Evolutionary conservation across 1,140 invertebrate genomes (phyloP).

Genomic region (Drosophila pseudoobscura): DNA sequence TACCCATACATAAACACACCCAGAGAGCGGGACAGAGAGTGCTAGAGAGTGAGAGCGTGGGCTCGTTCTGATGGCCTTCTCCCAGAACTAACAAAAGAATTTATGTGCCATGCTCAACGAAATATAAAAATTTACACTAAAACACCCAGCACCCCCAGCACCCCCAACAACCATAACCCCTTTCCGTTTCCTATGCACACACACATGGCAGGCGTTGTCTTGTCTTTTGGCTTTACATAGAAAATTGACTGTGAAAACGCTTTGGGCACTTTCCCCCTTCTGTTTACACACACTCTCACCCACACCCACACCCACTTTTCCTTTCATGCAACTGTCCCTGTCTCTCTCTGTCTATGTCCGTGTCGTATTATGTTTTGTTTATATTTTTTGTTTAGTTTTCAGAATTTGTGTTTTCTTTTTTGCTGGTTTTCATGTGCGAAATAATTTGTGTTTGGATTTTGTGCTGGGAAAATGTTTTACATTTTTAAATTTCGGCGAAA

Average conservation of each 20-base stretch:
- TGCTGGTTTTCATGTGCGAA: slow-evolving; percentile 40
- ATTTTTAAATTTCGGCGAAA: slow-evolving; percentile 12
- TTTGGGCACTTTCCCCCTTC: slow-evolving; percentile 67
- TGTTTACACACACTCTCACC: slow-evolving; percentile 48
- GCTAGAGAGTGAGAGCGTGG: neutral
- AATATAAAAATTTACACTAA: slow-evolving; percentile 64
- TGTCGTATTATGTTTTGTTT: slow-evolving; percentile 48
- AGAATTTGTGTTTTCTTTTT: slow-evolving; percentile 27
- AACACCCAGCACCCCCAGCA: slow-evolving; percentile 1
- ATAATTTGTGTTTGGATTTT: slow-evolving; percentile 55
- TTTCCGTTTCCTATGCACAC: neutral
- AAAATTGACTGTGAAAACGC: slow-evolving; percentile 80
- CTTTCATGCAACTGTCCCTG: slow-evolving; percentile 40
- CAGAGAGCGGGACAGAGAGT: neutral
- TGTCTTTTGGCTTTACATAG: slow-evolving; percentile 76
- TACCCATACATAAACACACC: slow-evolving; percentile 15
- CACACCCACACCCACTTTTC: slow-evolving; percentile 37
- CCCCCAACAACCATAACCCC: neutral
- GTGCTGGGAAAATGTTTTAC: slow-evolving; percentile 19
- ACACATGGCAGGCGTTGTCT: slow-evolving; percentile 57
- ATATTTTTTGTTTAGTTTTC: slow-evolving; percentile 31
- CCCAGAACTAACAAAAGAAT: slow-evolving; percentile 61
- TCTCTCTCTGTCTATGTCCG: slow-evolving; percentile 5
- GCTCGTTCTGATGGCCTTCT: slow-evolving; percentile 14
- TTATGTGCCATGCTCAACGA: slow-evolving; percentile 68